Evolutionary conservation across 1,140 invertebrate species (phyloP).

Genomic region (Spodoptera frugiperda): DNA sequence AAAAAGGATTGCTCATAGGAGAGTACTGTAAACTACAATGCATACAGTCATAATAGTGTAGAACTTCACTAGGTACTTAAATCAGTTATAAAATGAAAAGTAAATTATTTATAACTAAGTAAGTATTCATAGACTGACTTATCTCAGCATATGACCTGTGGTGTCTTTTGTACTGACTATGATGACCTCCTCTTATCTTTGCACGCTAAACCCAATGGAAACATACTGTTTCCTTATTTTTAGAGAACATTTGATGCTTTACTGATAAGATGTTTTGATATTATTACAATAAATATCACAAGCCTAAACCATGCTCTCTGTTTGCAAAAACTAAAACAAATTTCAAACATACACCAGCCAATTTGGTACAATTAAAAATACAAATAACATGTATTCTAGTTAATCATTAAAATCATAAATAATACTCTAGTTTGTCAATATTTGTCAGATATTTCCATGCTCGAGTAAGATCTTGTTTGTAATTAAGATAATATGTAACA

Average conservation of each 20-base stretch:
- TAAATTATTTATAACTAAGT: conserved; percentile 62
- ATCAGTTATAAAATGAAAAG: conserved; percentile 36
- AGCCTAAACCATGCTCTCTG: too few species aligned
- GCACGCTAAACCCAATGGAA: conserved; percentile 72
- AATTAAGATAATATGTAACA: not conserved
- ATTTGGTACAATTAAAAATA: too few species aligned
- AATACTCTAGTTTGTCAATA: not conserved
- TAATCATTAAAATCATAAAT: too few species aligned
- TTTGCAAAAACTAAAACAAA: too few species aligned
- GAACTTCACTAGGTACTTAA: not conserved
- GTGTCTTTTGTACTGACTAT: conserved; percentile 74
- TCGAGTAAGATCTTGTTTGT: not conserved
- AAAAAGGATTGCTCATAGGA: not conserved
- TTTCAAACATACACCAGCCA: too few species aligned
- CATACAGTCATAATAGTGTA: conserved; percentile 1
- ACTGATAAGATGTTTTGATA: conserved; percentile 37
- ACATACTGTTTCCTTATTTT: conserved; percentile 74
- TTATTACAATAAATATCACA: not conserved
- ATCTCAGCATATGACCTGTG: conserved; percentile 79
- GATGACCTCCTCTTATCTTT: conserved; percentile 82
- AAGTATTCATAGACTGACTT: conserved; percentile 74
- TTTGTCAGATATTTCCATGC: not conserved
- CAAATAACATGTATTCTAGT: too few species aligned
- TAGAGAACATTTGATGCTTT: conserved; percentile 47
- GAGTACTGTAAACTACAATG: not conserved